Conservation (phyloP, 2,113 vertebrate species). For the Papio anubis region DNA sequence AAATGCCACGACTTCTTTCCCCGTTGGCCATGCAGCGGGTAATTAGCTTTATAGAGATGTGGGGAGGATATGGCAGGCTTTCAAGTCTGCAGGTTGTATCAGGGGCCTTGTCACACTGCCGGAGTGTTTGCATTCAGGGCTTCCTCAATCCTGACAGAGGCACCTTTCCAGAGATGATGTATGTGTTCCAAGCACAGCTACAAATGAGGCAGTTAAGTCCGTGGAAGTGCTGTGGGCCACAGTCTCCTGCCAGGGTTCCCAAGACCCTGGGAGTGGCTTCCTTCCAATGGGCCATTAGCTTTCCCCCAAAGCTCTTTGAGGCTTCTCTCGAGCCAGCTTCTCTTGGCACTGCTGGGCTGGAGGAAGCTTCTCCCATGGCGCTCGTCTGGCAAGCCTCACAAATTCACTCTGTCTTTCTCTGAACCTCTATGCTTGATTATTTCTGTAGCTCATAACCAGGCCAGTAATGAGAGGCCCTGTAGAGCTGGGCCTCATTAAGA, state of each 20-base stretch:
- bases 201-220: background rate
- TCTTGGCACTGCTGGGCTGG: background rate
- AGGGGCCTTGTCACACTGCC: rapidly evolving
- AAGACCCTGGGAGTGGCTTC: background rate
- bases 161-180: background rate
- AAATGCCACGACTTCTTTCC: background rate
- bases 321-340: background rate
- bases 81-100: background rate
- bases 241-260: background rate
- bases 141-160: background rate
- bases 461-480: background rate
- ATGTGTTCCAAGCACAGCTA: background rate
- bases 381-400: no score
- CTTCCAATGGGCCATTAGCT: background rate
- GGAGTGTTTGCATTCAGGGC: background rate
- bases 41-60: background rate
- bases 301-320: background rate
- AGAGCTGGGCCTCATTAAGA: background rate
- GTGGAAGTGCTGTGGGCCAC: rapidly evolving
- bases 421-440: background rate
- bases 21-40: rapidly evolving
- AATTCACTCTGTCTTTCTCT: no score
- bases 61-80: no score
- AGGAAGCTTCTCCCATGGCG: no score
- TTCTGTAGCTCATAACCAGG: background rate